Base-by-base conservation (phyloP, 2,797 vertebrate genomes). In the Columba guinea region DNA sequence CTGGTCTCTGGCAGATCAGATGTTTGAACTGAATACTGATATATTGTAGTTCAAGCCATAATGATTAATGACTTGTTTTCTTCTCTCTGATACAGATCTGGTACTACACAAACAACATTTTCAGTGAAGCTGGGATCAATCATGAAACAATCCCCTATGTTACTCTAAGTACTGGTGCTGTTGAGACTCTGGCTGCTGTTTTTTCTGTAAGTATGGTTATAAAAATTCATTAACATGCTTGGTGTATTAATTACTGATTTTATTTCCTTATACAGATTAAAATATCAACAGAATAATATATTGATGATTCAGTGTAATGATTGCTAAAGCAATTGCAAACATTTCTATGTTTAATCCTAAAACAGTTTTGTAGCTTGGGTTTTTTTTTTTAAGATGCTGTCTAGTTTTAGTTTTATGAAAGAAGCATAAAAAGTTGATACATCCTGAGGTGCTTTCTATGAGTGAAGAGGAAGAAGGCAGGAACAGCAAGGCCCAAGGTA, bases 21-120 rank as follows among this genome's bases (percentile, higher is more conserved):
- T 70, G 56, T n/a, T 89, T 60, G 37, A 93, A 78, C 7, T 37
- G 74, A 80, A 67, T 75, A 41, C 5, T 1, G 0, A 34, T 51
- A 32, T 28, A 23, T 37, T 71, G 13, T 86, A 35, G 28, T 68
- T 52, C 32, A 76, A 81, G 39, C 23, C 8, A 7, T 60, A 74
- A 48, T 13, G 41, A 74, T 49, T 87, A 78, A 83, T 58, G 83
- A 67, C 49, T 89, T 7, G 3, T 63, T 95, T 78, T 73, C 18
- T 78, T 79, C 34, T 89, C 23, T 51, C 79, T 63, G 52, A 73
- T 94, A 22, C 76, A 99, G 99, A 99, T 99, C 91, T 99, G 99
- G 99, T 99, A 99, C 96, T 99, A 99, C 97, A 99, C 99, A 75
- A 99, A 97, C 73, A 98, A 97, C 92, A 99, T 99, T 96, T 98